Base-by-base conservation (phyloP, 2,797 vertebrate genomes). In the Florisuga fusca region DNA sequence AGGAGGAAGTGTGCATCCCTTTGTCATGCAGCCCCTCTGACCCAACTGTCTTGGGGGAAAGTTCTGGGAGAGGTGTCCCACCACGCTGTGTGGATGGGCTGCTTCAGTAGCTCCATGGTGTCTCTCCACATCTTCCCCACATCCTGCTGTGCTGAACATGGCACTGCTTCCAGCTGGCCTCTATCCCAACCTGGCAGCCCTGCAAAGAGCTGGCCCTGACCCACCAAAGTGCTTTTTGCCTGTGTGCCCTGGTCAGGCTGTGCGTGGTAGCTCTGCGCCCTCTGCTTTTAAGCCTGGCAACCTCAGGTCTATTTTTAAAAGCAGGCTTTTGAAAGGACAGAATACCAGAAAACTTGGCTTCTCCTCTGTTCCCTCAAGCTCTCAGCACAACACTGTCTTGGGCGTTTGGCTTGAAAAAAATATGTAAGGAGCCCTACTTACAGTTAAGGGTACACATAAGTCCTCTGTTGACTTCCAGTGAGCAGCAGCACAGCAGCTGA, bases 401-500 rank as follows among this genome's bases (percentile, higher is more conserved):
- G 31, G 54, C 68, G 43, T 72, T 94, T 84, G 46, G 7, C 61
- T 90, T 90, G 69, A 45, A 62, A 93, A 81, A 50, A 59, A 34
- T 6, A 79, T 3, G 3, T 27, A 78, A 95, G 77, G 57, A 86
- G 58, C 55, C 51, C 36, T 89, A 68, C 86, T 95, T 89, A 53
- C 89, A 74, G 21, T 92, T 79, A 80, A 94, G 88, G 19, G 78
- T 89, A 89, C 86, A 89, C 84, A 38, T 92, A 93, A 93, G 67
- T 90, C 78, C 41, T 71, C 71, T 95, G 90, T 96, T 95, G 92
- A 95, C 81, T 84, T 31, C 68, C 61, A 82, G 46, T 15, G 84
- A 75, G 64, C 78, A 68, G 78, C 17, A 3, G 81, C 50, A 80
- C 95, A 95, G 51, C 86, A 95, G 93, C 93, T 94, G 93, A 95